Base-by-base conservation (phyloP, 2,888 invertebrate species). In the Ennomos fuscantarius region DNA sequence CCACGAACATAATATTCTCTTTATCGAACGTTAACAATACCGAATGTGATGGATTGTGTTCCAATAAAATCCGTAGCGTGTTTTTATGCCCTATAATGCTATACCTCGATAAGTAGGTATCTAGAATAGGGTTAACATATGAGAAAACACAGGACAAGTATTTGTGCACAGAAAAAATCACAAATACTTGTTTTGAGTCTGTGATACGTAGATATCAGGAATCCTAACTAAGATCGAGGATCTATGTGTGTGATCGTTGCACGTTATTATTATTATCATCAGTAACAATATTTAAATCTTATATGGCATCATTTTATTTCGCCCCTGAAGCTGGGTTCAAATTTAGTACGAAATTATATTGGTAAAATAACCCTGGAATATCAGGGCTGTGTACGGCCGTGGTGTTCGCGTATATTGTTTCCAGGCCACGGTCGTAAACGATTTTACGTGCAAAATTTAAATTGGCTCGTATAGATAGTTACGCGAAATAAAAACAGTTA, bases 11-110 rank as follows among this genome's bases (percentile, higher is more conserved):
- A 48, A 47, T 66, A 73, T 73, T 72, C 65, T 67, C 70, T 76
- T 75, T 77, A 78, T 71, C 70, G 65, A 72, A 70, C 73, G 68
- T 69, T 69, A 73, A 79, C 74, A 74, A 73, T 71, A 66, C 59
- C 66, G 52, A 33, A 44, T 58, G 69, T 83, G 82, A 83, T 83
- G 74, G 79, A 84, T 84, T 71, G 76, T 65, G 44, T 50, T 63
- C 62, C 65, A 72, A 73, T 71, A 77, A 73, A 73, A 72, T 64
- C 61, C 56, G 56, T 53, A 49, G 45, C 50, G 49, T 35, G 56
- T 53, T 11, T 53, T 11, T 39, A 15, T 37, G 46, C 31, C 15
- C 41, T 35, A 55, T 33, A 24, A 13, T 46, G 41, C 36, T 33
- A 24, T 46, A 24, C 24, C 24, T 24, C 24, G 5, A 6, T 6